Conservation (phyloP, 2,888 invertebrate genomes). For the Polietes domitor region DNA sequence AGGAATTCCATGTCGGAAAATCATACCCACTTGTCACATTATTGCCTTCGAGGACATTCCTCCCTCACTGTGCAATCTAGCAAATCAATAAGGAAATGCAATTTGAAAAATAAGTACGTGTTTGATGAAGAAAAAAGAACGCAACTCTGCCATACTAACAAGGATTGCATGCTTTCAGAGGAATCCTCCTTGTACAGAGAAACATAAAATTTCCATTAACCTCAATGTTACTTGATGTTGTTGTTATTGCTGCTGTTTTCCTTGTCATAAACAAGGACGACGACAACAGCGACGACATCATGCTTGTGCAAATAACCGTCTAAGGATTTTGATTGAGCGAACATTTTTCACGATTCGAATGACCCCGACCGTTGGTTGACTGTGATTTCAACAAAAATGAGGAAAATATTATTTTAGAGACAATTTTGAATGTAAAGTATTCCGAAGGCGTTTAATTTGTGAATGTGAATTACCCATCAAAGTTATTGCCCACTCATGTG, state of each 20-base stretch:
- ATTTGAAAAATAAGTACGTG: slow-evolving; percentile 9
- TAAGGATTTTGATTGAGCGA: neutral
- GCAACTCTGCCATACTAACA: neutral
- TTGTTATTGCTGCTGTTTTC: neutral
- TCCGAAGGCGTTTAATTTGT: too few species aligned
- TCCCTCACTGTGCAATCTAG: neutral
- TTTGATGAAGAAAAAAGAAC: neutral
- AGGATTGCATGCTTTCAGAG: slow-evolving; percentile 10
- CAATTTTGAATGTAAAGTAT: too few species aligned
- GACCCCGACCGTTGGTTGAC: too few species aligned
- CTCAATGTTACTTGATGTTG: slow-evolving; percentile 29
- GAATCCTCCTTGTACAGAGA: neutral
- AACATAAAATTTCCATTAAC: slow-evolving; percentile 55
- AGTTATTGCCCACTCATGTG: too few species aligned
- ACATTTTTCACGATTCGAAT: neutral
- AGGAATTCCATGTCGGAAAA: neutral
- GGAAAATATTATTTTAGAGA: too few species aligned
- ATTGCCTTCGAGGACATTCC: neutral
- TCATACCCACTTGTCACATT: neutral
- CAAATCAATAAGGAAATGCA: slow-evolving; percentile 41
- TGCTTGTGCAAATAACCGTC: neutral
- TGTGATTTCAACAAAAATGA: too few species aligned
- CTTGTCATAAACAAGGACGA: slow-evolving; percentile 1
- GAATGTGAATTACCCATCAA: too few species aligned
- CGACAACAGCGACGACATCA: neutral